Evolutionary conservation across 2,797 vertebrate genomes (phyloP), one percentile per base, ranked within the genome.

Genomic region (Mico argentatus): DNA sequence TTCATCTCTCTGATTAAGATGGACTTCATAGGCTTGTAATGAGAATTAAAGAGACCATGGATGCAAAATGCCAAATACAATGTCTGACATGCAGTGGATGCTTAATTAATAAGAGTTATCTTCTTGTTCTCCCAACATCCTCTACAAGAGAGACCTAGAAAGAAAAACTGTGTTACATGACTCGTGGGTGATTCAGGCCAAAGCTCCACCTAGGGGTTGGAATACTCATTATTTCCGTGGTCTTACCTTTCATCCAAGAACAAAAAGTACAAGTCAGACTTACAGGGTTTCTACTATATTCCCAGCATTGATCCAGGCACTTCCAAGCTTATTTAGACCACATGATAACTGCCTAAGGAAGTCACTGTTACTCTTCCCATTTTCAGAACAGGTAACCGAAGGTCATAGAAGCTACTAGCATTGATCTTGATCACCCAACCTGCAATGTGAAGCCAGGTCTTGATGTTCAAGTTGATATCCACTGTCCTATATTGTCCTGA

Each of bases 41-140:
- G 8, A 59, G 86, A 92, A 81, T 26, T 27, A 44, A 8, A 82
- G 46, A 88, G 36, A 59, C 11, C 20, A 15, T 11, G 10, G 57
- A 57, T 10, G 12, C 26, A 52, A 52, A 79, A 73, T 57, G 33
- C 57, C 17, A 20, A 64, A 17, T 0, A 12, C 17, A 15, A 80
- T 90, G 88, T 67, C 75, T 90, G 90, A 97, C 14, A 41, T 24
- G 48, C 72, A 80, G 13, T 2, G 48, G 59, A 70, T 48, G 33
- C 41, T 36, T 61, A 46, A 67, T 0, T 48, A 70, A 84, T 22
- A 50, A 2, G 11, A 20, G 44, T 22, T 91, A 52, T 64, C 90
- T 73, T 55, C 67, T 52, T 19, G 26, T 81, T 67, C 70, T 96
- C 14, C 24, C 5, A 52, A 90, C 44, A 80, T 33, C 48, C 12